These are phyloP conservation scores for Chloropsis hardwickii DNA, from an alignment of 2,113 vertebrate genomes.

Conservation along the genomic window DNA sequence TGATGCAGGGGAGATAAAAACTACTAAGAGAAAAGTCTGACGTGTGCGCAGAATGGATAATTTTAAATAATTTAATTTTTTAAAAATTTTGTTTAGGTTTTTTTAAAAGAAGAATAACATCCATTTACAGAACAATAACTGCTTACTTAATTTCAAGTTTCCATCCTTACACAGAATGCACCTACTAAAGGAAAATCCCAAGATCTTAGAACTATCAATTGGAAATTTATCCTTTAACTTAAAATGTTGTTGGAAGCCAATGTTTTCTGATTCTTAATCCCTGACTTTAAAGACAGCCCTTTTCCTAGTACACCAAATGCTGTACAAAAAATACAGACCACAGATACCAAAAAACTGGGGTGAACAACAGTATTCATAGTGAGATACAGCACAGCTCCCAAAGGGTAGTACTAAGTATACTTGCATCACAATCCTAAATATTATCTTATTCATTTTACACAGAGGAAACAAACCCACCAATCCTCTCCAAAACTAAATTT, in stretches of 20 bases:
- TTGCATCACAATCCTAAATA: not conserved
- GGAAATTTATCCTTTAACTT: not conserved
- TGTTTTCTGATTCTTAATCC: not conserved
- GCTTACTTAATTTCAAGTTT: not conserved
- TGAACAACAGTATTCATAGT: not conserved
- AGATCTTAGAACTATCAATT: not conserved
- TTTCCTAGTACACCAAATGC: not conserved
- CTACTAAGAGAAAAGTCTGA: not conserved
- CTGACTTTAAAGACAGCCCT: not conserved
- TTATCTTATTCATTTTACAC: not conserved
- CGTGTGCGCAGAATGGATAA: not conserved
- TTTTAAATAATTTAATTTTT: not conserved
- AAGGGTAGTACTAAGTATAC: not conserved
- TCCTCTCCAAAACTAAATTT: not conserved
- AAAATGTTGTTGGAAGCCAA: not conserved
- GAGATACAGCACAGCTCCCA: not conserved
- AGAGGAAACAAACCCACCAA: not conserved
- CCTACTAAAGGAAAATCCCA: not conserved
- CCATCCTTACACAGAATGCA: not conserved
- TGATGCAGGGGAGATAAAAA: not conserved
- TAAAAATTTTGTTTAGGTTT: rapidly evolving
- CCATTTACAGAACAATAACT: not conserved
- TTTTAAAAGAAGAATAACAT: not conserved
- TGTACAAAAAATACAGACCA: not conserved
- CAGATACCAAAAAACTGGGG: not conserved